phyloP scores from a whole-genome alignment of 2,797 vertebrate species.

The Trematomus bernacchii region DNA sequence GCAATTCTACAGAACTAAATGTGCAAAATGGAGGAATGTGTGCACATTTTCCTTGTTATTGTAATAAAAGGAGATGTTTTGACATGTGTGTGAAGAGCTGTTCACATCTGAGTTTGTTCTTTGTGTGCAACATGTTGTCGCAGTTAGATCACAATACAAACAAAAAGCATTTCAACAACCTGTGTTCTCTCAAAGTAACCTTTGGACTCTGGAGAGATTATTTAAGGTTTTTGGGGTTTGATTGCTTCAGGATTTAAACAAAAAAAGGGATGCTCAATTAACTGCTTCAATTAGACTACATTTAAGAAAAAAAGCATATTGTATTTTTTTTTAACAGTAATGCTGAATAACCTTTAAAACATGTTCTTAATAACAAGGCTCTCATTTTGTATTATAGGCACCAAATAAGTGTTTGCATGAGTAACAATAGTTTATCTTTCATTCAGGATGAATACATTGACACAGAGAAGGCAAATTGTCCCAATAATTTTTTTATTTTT shows the following conservation, averaged over 20 bases:
- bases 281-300: too few relatives aligned
- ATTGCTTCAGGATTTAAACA: not conserved
- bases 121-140: conserved; percentile 21
- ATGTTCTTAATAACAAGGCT: not conserved
- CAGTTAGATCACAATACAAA: conserved; percentile 2
- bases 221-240: not conserved
- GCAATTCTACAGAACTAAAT: conserved; percentile 24
- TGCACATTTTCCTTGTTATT: not conserved
- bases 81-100: not conserved
- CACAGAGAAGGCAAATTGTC: conserved; percentile 22
- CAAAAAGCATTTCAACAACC: conserved; percentile 4
- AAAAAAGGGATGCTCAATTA: not conserved
- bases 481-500: conserved; percentile 56
- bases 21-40: conserved; percentile 5
- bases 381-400: not conserved
- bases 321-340: not conserved
- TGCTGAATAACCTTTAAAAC: not conserved
- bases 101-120: not conserved
- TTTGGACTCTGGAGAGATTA: not conserved
- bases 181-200: not conserved
- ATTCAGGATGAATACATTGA: conserved; percentile 11
- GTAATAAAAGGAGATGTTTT: conserved; percentile 1
- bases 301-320: too few relatives aligned
- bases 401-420: not conserved
- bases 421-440: not conserved